Evolutionary conservation across 2,888 invertebrate species (phyloP).

Genomic region (Blastobasis lacticolella): DNA sequence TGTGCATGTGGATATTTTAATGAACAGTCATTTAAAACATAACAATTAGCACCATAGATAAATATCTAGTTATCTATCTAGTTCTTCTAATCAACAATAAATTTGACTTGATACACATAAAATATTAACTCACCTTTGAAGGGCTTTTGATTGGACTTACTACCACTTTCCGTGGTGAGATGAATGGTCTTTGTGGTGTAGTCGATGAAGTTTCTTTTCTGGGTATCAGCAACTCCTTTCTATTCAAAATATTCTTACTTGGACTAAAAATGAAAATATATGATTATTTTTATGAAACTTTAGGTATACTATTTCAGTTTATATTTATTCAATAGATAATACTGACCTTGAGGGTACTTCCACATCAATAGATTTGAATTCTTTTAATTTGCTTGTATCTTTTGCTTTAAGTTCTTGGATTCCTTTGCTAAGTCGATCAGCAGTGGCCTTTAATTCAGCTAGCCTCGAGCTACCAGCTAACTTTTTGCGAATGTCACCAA

Average conservation of each 20-base stretch:
- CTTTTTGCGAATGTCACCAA: slow-evolving; percentile 81
- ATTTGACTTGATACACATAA: too few species aligned
- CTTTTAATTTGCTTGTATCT: slow-evolving; percentile 73
- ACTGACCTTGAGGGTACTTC: slow-evolving; percentile 82
- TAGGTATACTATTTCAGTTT: not conserved
- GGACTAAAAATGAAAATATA: slow-evolving; percentile 70
- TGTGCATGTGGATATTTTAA: too few species aligned
- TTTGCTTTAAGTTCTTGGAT: slow-evolving; percentile 75
- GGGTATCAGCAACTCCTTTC: slow-evolving; percentile 69
- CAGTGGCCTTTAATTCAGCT: slow-evolving; percentile 79
- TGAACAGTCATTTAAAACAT: too few species aligned
- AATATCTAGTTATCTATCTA: too few species aligned
- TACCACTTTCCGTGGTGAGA: slow-evolving; percentile 77
- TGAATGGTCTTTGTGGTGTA: slow-evolving; percentile 58
- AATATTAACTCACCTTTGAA: slow-evolving; percentile 57
- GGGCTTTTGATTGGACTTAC: slow-evolving; percentile 78
- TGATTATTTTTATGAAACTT: not conserved
- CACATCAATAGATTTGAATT: slow-evolving; percentile 83
- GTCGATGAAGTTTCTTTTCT: slow-evolving; percentile 61
- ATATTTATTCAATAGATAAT: not conserved
- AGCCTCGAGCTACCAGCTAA: slow-evolving; percentile 80
- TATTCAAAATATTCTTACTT: slow-evolving; percentile 55
- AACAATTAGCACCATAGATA: too few species aligned
- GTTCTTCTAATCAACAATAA: too few species aligned
- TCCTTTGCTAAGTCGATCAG: slow-evolving; percentile 77